phyloP scores from a whole-genome alignment of 2,113 vertebrate species.

The Carassius gibelio region DNA sequence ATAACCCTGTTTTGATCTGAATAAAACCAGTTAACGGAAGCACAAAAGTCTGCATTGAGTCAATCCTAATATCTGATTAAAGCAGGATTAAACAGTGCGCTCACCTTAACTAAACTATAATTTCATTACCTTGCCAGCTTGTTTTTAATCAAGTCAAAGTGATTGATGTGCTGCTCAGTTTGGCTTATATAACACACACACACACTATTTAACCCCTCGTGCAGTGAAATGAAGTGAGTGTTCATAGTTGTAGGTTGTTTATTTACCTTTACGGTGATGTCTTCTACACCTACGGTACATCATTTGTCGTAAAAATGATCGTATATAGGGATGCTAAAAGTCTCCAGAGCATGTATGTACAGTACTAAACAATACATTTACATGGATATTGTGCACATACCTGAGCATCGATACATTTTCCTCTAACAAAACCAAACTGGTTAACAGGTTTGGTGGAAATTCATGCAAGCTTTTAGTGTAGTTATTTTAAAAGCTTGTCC shows the following conservation, averaged over 20 bases:
- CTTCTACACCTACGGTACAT: slow-evolving; percentile 67
- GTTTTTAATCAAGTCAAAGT: neutral
- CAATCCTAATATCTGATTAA: neutral
- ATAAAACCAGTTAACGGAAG: no score
- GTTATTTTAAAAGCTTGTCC: slow-evolving; percentile 56
- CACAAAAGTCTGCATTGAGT: neutral
- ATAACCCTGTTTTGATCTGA: neutral
- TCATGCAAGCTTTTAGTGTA: slow-evolving; percentile 58
- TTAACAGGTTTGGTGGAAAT: slow-evolving; percentile 66
- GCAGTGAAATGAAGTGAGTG: neutral
- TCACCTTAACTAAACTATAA: neutral
- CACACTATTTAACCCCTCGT: neutral
- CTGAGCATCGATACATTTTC: slow-evolving; percentile 78
- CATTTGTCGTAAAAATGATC: slow-evolving; percentile 74
- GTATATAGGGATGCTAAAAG: slow-evolving; percentile 69
- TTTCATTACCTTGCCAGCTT: neutral
- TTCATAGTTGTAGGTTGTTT: slow-evolving; percentile 67
- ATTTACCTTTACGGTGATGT: slow-evolving; percentile 71
- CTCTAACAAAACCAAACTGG: slow-evolving; percentile 70
- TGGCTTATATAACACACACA: neutral
- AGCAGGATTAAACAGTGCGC: neutral
- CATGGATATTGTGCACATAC: slow-evolving; percentile 80
- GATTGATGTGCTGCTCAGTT: neutral
- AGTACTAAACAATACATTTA: slow-evolving; percentile 74
- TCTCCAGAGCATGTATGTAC: slow-evolving; percentile 62